Evolutionary conservation across 2,113 vertebrate species (phyloP), one percentile per base, ranked within the genome.

Genomic region (Phalacrocorax carbo): DNA sequence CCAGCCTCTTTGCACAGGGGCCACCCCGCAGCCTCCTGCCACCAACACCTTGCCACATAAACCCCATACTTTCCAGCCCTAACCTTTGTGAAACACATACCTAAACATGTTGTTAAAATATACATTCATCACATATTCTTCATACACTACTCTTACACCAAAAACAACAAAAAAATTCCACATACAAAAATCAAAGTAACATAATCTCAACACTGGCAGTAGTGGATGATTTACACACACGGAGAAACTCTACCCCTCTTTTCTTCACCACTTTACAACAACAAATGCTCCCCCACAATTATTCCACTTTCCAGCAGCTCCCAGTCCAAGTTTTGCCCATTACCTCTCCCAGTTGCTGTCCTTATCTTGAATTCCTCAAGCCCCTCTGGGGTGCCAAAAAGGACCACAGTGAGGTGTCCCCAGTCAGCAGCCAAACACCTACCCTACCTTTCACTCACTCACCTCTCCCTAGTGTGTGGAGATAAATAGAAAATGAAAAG

Each of bases 371-470:
- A 64, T 49, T 80, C 77, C 21, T 94, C 2, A 2, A 72, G 34
- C 4, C 30, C 27, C 8, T 11, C 21, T 13, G 44, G 20, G 13
- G 8, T 55, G 17, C 10, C 30, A 14, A 25, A 68, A 51, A 19
- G 5, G 20, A 55, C 13, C 2, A 22, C 3, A 5, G 3, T 42
- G 17, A 30, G 17, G 46, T 3, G 2, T 34, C 3, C 4, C 11
- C 22, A 60, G 18, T 15, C 14, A 51, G 25, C 12, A 58, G 30
- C 29, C 44, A 80, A 52, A 52, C 13, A 65, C 5, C 8, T 6
- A 60, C 11, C 8, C 27, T 49, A 5, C 6, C 23, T 65, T 81
- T 81, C 32, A 72, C 9, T 64, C 2, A 17, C 2, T 75, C n/a
- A 2, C 2, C 5, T 77, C 15, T 60, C 8, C 57, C 69, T 84